phyloP scores from a whole-genome alignment of 2,797 vertebrate genomes.

The Miichthys miiuy region DNA sequence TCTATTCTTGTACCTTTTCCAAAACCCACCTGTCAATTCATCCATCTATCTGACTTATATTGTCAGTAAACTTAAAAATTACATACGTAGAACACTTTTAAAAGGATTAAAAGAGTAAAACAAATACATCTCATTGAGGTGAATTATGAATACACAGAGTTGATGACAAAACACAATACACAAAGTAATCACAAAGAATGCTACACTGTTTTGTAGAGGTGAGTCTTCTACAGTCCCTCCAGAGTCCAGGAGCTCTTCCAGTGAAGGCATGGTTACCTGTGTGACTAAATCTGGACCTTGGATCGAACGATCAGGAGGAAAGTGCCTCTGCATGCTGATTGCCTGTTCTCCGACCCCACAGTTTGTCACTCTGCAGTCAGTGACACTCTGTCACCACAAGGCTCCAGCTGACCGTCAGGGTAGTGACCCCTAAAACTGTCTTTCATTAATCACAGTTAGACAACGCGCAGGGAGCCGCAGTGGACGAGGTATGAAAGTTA shows the following conservation, averaged over 20 bases:
- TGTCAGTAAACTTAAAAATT: not conserved
- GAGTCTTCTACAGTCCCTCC: not conserved
- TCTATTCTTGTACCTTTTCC: no score
- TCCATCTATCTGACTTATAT: not conserved
- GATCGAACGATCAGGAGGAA: slow-evolving; percentile 17
- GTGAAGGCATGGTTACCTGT: slow-evolving; percentile 30
- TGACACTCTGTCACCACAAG: slow-evolving; percentile 43
- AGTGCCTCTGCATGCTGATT: slow-evolving; percentile 55
- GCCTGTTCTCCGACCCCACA: slow-evolving; percentile 26
- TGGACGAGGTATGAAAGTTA: slow-evolving; percentile 48
- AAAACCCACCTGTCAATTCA: not conserved
- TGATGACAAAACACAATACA: not conserved
- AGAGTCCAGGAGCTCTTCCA: slow-evolving; percentile 10
- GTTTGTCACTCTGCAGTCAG: slow-evolving; percentile 56
- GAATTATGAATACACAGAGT: not conserved
- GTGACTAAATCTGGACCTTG: slow-evolving; percentile 39
- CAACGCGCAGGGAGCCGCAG: slow-evolving; percentile 13
- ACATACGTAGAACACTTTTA: not conserved
- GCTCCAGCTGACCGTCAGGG: slow-evolving; percentile 47
- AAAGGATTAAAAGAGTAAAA: not conserved
- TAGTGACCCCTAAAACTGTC: slow-evolving; percentile 61
- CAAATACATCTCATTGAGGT: no score
- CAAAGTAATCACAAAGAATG: not conserved
- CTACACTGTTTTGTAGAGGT: not conserved
- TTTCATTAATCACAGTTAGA: slow-evolving; percentile 67